Base-by-base conservation (phyloP, 2,888 invertebrate species). In the Tubulanus polymorphus region DNA sequence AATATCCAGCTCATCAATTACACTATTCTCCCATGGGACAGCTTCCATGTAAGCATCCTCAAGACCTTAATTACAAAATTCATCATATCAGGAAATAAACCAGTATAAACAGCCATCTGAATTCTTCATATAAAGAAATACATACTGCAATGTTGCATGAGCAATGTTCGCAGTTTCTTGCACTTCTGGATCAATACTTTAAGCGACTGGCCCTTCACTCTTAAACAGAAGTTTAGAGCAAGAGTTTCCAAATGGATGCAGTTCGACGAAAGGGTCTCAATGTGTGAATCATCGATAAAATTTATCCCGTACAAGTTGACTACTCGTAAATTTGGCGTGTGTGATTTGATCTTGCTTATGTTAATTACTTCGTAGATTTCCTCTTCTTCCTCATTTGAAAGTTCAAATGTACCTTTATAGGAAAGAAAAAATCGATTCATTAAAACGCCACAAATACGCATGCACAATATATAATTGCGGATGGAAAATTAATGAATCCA, bases 221-320 rank as follows among this genome's bases (percentile, higher is more conserved):
- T 95, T 64, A 90, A 86, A 80, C 99, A 99, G 80, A 87, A 99
- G 81, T 97, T 97, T 6, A 99, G 91, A 3, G 97, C 94, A 60
- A 99, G 81, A 72, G 95, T 95, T 80, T 99, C 97, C 73, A 99
- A 81, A 86, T 97, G 85, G 69, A 95, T 95, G 77, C 95, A 95
- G 75, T 95, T 95, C 2, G 75, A 81, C 1, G 82, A 81, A 50
- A 99, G 92, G 0, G 97, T 93, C 76, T 99, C 99, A 48, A 99
- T 95, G 70, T 99, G 99, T 0, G 93, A 92, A 83, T 99, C 99
- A 69, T 97, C 97, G 6, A 96, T 91, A 68, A 96, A 96, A 80
- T 94, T 94, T 65, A 99, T 97, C 0, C 99, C 99, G 78, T 96
- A 99, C 49, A 99, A 82, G 80, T 99, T 99, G 71, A 99, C 96